Base-by-base conservation (phyloP, 2,113 vertebrate genomes). In the Aleadryas rufinucha region DNA sequence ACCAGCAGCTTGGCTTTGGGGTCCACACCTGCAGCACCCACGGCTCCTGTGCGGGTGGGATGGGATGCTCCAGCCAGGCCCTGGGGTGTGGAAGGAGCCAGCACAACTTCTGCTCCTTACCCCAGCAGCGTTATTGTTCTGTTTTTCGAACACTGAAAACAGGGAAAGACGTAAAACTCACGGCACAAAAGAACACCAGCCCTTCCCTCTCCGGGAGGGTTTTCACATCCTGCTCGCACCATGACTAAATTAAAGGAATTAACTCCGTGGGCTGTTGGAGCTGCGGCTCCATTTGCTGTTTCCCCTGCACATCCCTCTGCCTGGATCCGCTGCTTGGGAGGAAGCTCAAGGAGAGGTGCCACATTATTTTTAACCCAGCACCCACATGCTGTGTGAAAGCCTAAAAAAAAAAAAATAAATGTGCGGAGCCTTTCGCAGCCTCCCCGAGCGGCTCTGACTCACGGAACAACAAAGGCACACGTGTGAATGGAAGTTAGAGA, bases 301-400 rank as follows among this genome's bases (percentile, higher is more conserved):
- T 50, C 89, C 89, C 84, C 78, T 64, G 77, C 91, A 53, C 90
- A 85, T 74, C 82, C 84, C 90, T 70, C 39, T 3, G 82, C 87
- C 85, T 50, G 88, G 77, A 91, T 91, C 90, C 4, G 1, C 91
- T 53, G 91, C 87, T 16, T 33, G 2, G 93, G 91, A 94, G 70
- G 93, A 68, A 94, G 77, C 54, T 2, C 87, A 83, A 39, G 78
- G 70, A 96, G 78, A 94, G 87, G 89, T 76, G 91, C 66, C n/a
- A 92, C 53, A 37, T 59, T 95, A 95, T 96, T 94, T 97, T 96
- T 92, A 80, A 91, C 92, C 56, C 82, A 0, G 24, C 92, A 84
- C 92, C 95, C 93, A 95, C 93, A 80, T 31, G 52, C 85, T 85
- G 90, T 84, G 78, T 1, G 21, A 83, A 80, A 94, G 47, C 92